Evolutionary conservation across 1,140 invertebrate genomes (phyloP), one percentile per base, ranked within the genome.

Genomic region (Cydia pomonella): DNA sequence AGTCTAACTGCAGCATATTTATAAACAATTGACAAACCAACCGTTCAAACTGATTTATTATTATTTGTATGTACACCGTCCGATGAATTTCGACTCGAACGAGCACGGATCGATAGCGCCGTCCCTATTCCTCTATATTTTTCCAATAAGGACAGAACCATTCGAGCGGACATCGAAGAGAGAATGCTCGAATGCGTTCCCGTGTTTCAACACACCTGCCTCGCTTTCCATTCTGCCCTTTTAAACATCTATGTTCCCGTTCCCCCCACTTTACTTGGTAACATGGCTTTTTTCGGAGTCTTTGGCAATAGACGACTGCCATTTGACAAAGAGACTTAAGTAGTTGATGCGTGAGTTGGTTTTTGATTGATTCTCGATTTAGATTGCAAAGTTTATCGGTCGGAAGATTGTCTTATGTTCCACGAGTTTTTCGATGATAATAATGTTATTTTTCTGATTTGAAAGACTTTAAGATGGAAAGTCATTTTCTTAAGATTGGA

Each of bases 91-190:
- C 64, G 33, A 69, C 64, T 69, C 73, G 75, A 66, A 53, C 71
- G 63, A 75, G 29, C 73, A 77, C 74, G 72, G 75, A 59, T 79
- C 78, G 75, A 81, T 81, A 76, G 47, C 76, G 33, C 53, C 69
- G 59, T 53, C 73, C 73, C 76, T 63, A 78, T 80, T 80, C 77
- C 76, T 76, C 74, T 78, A 79, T 83, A 83, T 83, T 83, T 79
- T 79, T 78, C 79, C 79, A 83, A 83, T 83, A 83, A 83, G 77
- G 62, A 75, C 76, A 53, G 73, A 76, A 63, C 29, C 75, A 76
- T 73, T 79, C 72, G 74, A 80, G 80, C 77, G 77, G 62, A 78
- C 74, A 50, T 74, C 75, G 75, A 74, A 72, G 59, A 74, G 64
- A 23, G 74, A 76, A 79, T 78, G 80, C 79, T 82, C 44, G 63